Evolutionary conservation across 2,888 invertebrate species (phyloP).

Genomic region (Sisyra terminalis): DNA sequence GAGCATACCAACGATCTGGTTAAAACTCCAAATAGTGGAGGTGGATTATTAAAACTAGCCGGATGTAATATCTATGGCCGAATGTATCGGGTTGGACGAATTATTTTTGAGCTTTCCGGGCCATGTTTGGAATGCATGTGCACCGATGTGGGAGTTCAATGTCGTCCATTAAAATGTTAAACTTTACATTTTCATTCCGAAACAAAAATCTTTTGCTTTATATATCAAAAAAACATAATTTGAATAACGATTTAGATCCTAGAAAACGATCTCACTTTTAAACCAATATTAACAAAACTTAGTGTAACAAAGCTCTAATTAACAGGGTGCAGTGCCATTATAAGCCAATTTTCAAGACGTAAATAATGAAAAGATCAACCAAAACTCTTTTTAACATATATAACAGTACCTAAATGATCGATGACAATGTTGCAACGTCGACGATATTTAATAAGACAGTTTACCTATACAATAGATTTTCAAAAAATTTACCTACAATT

Average conservation of each 20-base stretch:
- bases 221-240: conserved; percentile 2
- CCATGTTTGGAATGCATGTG: conserved; percentile 75
- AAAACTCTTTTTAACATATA: no score
- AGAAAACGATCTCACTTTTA: conserved; percentile 4
- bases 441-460: no score
- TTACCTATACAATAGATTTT: no score
- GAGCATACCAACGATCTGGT: conserved; percentile 13
- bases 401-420: no score
- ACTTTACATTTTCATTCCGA: not conserved
- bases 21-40: conserved; percentile 25
- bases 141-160: conserved; percentile 74
- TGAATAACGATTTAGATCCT: conserved; percentile 13
- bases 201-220: not conserved
- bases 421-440: no score
- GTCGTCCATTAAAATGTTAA: conserved; percentile 46
- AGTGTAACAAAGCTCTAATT: no score
- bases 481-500: no score
- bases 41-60: conserved; percentile 56
- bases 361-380: no score
- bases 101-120: conserved; percentile 66
- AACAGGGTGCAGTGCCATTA: no score
- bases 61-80: conserved; percentile 83
- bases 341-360: no score
- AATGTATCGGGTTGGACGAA: conserved; percentile 70
- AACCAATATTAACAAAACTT: no score